These are phyloP conservation scores for Gobio gobio DNA, from an alignment of 2,113 vertebrate genomes.

Conservation along the genomic window DNA sequence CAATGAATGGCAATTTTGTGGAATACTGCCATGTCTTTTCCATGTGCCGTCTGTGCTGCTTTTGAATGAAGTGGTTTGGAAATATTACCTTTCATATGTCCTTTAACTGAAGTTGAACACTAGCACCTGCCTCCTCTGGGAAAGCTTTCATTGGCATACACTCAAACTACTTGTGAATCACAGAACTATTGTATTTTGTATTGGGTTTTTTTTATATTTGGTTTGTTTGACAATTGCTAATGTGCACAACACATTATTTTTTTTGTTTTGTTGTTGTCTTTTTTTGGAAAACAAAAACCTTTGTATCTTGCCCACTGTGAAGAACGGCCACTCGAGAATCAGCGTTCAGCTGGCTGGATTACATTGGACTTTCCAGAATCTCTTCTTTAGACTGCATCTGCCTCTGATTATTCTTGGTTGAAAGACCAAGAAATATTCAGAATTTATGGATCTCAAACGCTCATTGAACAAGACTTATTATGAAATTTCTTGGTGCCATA, in stretches of 20 bases:
- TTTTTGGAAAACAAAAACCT: too few relatives aligned
- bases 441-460: background rate
- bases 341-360: conserved; percentile 24
- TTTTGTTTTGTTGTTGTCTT: background rate
- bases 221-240: conserved; percentile 6
- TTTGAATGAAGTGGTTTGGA: conserved; percentile 21
- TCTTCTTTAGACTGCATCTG: conserved; percentile 32
- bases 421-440: conserved; percentile 1
- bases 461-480: background rate
- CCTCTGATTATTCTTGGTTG: conserved; percentile 19
- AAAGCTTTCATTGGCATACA: background rate
- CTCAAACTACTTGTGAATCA: background rate
- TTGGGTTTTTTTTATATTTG: background rate
- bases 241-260: background rate
- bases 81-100: conserved; percentile 12
- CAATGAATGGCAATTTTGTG: background rate
- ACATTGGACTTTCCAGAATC: conserved; percentile 18
- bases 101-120: background rate
- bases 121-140: conserved; percentile 27
- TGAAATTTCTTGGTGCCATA: background rate
- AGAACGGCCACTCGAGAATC: conserved; percentile 20
- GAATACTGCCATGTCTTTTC: background rate
- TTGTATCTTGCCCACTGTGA: background rate
- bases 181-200: background rate
- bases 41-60: conserved; percentile 1